These are phyloP conservation scores for Probaryconus sp. DNA, from an alignment of 1,140 invertebrate species.

Conservation along the genomic window DNA sequence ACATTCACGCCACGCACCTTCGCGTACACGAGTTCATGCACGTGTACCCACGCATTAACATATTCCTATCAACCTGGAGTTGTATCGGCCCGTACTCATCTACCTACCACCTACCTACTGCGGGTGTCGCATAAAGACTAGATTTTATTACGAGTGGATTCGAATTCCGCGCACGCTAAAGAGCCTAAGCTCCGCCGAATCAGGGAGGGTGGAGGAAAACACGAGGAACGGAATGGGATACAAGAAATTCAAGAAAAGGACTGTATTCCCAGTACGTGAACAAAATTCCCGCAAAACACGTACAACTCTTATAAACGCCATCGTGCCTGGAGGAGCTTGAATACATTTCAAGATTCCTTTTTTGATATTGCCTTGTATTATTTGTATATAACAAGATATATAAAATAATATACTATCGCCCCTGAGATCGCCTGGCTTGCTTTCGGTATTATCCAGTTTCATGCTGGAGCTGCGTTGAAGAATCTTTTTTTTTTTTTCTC, in stretches of 20 bases:
- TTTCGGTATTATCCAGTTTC: constrained; percentile 38
- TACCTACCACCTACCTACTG: constrained; percentile 46
- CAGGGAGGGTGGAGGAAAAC: constrained; percentile 33
- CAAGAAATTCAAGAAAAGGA: constrained; percentile 56
- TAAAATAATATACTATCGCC: constrained; percentile 50
- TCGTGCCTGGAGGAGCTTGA: constrained; percentile 45
- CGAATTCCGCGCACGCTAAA: constrained; percentile 74
- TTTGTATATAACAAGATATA: constrained; percentile 54
- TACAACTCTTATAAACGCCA: constrained; percentile 47
- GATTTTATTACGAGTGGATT: constrained; percentile 78
- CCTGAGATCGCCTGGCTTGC: constrained; percentile 13
- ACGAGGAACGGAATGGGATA: constrained; percentile 36
- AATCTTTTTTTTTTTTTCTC: neutral
- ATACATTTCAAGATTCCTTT: constrained; percentile 57
- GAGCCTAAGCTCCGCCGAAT: constrained; percentile 33
- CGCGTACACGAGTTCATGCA: constrained; percentile 21
- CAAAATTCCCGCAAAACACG: constrained; percentile 59
- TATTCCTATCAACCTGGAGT: constrained; percentile 33
- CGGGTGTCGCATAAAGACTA: constrained; percentile 75
- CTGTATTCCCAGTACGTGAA: constrained; percentile 57
- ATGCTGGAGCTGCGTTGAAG: neutral
- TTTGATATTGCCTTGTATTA: constrained; percentile 56
- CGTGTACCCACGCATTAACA: constrained; percentile 29
- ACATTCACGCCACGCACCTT: constrained; percentile 26
- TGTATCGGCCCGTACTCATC: constrained; percentile 33